Evolutionary conservation across 2,113 vertebrate species (phyloP).

Genomic region (Periophthalmus modestus): DNA sequence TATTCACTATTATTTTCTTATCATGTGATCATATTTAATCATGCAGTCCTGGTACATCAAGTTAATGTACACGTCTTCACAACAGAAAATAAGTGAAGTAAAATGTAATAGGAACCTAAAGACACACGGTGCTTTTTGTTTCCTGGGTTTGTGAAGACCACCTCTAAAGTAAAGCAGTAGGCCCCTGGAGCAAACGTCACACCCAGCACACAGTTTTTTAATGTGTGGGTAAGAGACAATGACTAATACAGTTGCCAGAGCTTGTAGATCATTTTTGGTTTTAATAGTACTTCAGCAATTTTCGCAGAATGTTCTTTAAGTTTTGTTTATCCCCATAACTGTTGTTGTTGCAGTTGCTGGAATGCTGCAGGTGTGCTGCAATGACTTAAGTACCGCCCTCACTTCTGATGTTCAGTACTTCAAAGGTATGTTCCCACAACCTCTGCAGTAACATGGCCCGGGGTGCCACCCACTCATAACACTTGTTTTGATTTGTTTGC

Average conservation of each 20-base stretch:
- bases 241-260: too few relatives aligned
- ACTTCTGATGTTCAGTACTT: constrained; percentile 91
- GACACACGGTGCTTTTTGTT: neutral
- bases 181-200: neutral
- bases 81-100: too few relatives aligned
- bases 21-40: neutral
- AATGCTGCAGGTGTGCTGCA: constrained; percentile 87
- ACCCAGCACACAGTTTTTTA: neutral
- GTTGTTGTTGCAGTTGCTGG: constrained; percentile 80
- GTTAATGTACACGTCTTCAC: neutral
- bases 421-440: constrained; percentile 81
- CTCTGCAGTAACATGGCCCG: neutral
- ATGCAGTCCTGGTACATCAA: neutral
- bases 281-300: neutral
- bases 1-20: neutral
- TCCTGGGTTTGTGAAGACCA: neutral
- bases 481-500: constrained; percentile 6
- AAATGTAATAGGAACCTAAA: neutral
- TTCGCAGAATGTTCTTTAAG: neutral
- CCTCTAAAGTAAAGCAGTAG: neutral
- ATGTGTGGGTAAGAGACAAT: too few relatives aligned
- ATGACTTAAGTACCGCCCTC: constrained; percentile 86
- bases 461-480: neutral
- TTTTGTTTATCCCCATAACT: constrained; percentile 18
- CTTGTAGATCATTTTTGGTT: neutral